Conservation (phyloP, 2,797 vertebrate genomes). For the Diglossa cyanea region DNA sequence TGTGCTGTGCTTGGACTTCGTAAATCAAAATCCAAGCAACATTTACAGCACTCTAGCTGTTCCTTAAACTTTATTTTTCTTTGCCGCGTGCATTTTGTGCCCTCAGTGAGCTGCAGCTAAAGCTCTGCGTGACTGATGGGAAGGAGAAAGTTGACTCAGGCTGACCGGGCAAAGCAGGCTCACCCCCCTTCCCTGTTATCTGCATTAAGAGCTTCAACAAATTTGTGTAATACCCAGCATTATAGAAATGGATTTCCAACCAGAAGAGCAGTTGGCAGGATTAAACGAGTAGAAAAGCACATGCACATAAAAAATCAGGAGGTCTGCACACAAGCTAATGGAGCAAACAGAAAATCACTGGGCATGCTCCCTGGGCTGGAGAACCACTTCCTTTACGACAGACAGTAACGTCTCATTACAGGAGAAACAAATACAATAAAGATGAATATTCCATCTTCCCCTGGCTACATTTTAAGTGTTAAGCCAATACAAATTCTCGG, state of each 20-base stretch:
- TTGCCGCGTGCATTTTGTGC: background rate
- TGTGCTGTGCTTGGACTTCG: background rate
- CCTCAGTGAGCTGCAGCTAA: background rate
- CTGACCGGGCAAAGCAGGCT: background rate
- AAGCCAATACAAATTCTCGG: conserved; percentile 31
- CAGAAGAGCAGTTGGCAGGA: conserved; percentile 57
- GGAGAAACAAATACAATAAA: conserved; percentile 41
- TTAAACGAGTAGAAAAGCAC: conserved; percentile 52
- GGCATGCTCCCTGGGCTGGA: conserved; percentile 2
- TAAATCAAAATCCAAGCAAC: background rate
- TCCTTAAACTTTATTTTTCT: conserved; percentile 39
- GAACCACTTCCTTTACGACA: background rate
- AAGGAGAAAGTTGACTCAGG: background rate
- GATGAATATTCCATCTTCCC: conserved; percentile 43
- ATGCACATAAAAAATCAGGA: conserved; percentile 27
- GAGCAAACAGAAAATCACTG: conserved; percentile 39
- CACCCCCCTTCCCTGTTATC: background rate
- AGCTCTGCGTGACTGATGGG: background rate
- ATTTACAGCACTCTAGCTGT: conserved; percentile 2
- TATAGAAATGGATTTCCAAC: conserved; percentile 55
- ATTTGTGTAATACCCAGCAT: conserved; percentile 45
- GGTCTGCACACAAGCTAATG: conserved; percentile 34
- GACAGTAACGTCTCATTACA: conserved; percentile 21
- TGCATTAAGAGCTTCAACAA: conserved; percentile 49
- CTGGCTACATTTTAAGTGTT: background rate